Percentiles rank a stretch among this genome's conserved stretches.
These are phyloP conservation scores for Syncerus caffer DNA, from an alignment of 2,797 vertebrate genomes.

Conservation along the genomic window DNA sequence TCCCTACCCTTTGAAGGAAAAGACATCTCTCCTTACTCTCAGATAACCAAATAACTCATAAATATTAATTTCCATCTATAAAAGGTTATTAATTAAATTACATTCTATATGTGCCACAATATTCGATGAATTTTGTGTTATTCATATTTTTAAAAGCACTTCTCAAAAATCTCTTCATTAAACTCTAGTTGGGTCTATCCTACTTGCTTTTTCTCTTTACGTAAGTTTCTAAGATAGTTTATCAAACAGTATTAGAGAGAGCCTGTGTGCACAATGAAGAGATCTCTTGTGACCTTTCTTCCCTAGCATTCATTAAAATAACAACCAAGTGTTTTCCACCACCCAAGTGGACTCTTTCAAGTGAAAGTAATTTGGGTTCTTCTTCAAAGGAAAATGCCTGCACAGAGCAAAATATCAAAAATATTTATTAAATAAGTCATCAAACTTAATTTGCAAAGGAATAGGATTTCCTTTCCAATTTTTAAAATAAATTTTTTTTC, in stretches of 20 bases:
- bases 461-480: background rate
- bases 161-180: background rate
- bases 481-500: background rate
- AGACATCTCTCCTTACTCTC: background rate
- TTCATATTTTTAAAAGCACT: background rate
- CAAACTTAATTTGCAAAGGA: slow-evolving; percentile 14
- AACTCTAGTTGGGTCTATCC: background rate
- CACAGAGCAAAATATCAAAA: slow-evolving; percentile 17
- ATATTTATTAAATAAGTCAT: background rate
- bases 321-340: background rate
- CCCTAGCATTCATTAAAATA: background rate
- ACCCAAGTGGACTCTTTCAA: background rate
- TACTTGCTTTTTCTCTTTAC: background rate
- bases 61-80: slow-evolving; percentile 12
- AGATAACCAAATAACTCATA: background rate
- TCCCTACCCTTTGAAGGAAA: background rate
- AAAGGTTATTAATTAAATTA: background rate
- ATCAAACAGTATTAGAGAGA: background rate
- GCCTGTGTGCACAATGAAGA: background rate
- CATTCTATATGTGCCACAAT: background rate
- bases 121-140: background rate
- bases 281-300: background rate
- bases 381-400: background rate
- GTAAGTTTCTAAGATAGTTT: slow-evolving; percentile 2
- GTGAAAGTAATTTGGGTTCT: background rate